Conservation (phyloP, 2,113 vertebrate genomes). For the Theristicus caerulescens region DNA sequence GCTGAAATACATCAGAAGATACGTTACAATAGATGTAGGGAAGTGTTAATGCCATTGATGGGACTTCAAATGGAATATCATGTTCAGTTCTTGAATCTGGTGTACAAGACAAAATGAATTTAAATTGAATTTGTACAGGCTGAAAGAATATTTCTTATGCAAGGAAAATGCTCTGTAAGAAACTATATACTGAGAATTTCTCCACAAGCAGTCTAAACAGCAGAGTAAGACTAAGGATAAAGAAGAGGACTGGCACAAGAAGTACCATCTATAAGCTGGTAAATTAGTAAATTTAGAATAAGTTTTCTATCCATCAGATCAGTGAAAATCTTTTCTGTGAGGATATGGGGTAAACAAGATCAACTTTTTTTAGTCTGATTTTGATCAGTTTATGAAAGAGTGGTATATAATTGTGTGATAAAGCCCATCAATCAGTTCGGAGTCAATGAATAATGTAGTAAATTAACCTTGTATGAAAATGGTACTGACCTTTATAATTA, state of each 20-base stretch:
- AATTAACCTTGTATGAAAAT: background rate
- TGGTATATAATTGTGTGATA: background rate
- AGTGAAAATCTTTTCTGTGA: background rate
- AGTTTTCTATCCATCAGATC: background rate
- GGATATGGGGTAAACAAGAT: background rate
- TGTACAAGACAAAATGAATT: background rate
- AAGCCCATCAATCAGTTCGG: background rate
- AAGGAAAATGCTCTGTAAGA: background rate
- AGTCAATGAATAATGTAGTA: background rate
- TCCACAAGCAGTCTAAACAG: background rate
- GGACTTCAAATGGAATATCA: background rate
- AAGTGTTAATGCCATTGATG: background rate
- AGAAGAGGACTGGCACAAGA: background rate
- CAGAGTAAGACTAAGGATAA: background rate
- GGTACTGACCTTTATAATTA: background rate
- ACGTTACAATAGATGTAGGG: background rate
- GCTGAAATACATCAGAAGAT: background rate
- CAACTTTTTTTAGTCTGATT: background rate
- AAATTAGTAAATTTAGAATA: background rate
- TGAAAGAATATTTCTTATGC: background rate
- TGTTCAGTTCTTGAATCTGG: background rate
- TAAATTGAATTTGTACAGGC: background rate
- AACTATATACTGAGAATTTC: background rate
- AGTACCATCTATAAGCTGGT: background rate
- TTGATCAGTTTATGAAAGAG: background rate